Evolutionary conservation across 2,888 invertebrate species (phyloP), one percentile per base, ranked within the genome.

Genomic region (Microchrysa polita): DNA sequence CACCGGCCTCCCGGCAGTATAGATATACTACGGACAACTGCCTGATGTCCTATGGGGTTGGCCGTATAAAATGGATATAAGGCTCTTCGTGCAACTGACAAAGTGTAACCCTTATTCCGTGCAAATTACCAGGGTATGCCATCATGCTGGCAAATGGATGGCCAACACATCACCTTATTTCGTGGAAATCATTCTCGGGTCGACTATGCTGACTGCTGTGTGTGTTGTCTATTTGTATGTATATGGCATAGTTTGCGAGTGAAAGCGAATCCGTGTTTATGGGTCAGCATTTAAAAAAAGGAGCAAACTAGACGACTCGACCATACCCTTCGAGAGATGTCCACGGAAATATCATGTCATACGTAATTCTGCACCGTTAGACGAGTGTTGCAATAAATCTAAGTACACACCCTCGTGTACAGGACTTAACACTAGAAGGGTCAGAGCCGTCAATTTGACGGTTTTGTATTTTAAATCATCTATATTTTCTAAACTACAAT

Each of bases 321-420:
- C 69, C 65, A n/a, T n/a, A 65, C 48, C 48, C 65, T 18, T 65
- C 65, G 55, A 40, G 55, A 40, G 34, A 40, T 69, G 55, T 69
- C 69, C 69, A 34, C 69, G 69, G 69, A 69, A 69, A 69, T 69
- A 69, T 69, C 69, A 69, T 69, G 57, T 69, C 69, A 69, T 57
- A 69, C 40, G 57, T 57, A 69, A 42, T 57, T 57, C 40, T 55
- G 69, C 55, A n/a, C 57, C 34, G 27, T 57, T 69, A 55, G 57
- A 69, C 40, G n/a, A 20, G 52, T 55, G 55, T 55, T 69, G 69
- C 69, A 69, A 69, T 69, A 69, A 69, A 69, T 69, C 57, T 69
- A 69, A 69, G 42, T 57, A 69, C 69, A 69, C 69, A 69, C 55
- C 42, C 34, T 69, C 52, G 16, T 53, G 40, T n/a, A n/a, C n/a